Percentiles rank a stretch among this genome's conserved stretches.
phyloP scores from a whole-genome alignment of 2,113 vertebrate genomes.

The Daboia siamensis region DNA sequence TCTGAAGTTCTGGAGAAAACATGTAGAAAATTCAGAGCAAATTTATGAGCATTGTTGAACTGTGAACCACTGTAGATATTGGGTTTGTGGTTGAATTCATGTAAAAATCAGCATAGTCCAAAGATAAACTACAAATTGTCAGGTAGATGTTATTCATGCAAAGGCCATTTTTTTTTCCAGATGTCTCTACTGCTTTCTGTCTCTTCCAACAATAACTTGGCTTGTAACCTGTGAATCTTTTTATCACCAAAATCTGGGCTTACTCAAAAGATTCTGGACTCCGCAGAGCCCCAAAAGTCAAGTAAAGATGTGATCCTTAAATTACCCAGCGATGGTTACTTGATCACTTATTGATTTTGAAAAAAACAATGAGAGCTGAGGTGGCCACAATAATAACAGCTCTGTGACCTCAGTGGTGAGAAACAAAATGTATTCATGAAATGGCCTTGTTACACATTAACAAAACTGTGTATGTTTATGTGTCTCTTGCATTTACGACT shows the following conservation, averaged over 20 bases:
- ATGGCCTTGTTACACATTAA: constrained; percentile 44
- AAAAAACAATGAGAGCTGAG: neutral
- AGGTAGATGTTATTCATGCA: neutral
- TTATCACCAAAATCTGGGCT: neutral
- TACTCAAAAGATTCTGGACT: neutral
- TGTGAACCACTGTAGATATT: neutral
- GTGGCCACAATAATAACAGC: neutral
- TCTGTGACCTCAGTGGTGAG: neutral
- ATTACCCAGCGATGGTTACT: neutral
- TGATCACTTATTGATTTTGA: neutral
- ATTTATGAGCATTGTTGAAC: neutral
- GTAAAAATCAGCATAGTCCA: neutral
- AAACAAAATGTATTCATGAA: constrained; percentile 39
- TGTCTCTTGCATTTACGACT: constrained; percentile 16
- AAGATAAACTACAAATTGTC: neutral
- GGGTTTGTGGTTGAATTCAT: neutral
- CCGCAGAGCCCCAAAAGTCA: fast-evolving
- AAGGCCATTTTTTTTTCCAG: too few relatives aligned
- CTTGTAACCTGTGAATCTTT: neutral
- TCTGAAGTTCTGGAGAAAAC: neutral
- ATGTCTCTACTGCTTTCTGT: neutral
- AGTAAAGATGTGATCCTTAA: fast-evolving
- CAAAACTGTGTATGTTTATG: constrained; percentile 15
- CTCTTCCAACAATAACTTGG: neutral
- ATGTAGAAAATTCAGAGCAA: neutral